phyloP scores from a whole-genome alignment of 2,888 invertebrate species.

The Poecilobothrus nobilitatus region DNA sequence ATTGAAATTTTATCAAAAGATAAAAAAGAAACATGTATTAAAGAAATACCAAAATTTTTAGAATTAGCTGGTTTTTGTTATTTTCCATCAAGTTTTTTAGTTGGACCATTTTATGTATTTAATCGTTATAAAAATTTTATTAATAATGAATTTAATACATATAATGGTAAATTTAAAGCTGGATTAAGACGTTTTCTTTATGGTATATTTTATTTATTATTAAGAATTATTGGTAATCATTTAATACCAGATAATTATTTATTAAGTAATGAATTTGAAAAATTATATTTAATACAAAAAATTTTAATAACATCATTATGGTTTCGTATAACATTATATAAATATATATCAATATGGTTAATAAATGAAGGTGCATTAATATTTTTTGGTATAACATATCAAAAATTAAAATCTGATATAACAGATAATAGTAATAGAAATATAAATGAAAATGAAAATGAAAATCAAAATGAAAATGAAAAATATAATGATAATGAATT shows the following conservation, averaged over 20 bases:
- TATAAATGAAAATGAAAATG: too few species aligned
- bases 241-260: conserved; percentile 63
- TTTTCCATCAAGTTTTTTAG: conserved; percentile 83
- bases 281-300: conserved; percentile 50
- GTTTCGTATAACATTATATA: conserved; percentile 78
- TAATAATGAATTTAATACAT: conserved; percentile 53
- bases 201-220: conserved; percentile 62
- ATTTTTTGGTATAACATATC: conserved; percentile 57
- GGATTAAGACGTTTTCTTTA: conserved; percentile 51
- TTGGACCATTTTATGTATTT: conserved; percentile 91
- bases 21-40: conserved; percentile 63
- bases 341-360: conserved; percentile 91
- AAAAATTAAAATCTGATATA: too few species aligned
- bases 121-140: conserved; percentile 71
- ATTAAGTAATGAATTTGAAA: conserved; percentile 52
- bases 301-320: conserved; percentile 66
- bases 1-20: conserved; percentile 51
- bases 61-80: conserved; percentile 75
- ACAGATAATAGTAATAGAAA: too few species aligned
- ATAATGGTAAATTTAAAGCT: conserved; percentile 42
- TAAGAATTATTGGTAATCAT: conserved; percentile 65
- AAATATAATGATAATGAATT: neutral
- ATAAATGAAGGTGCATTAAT: conserved; percentile 72
- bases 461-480: too few species aligned
- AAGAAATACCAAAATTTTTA: conserved; percentile 57